These are phyloP conservation scores for Andrena fulva DNA, from an alignment of 2,888 invertebrate genomes.

Conservation along the genomic window DNA sequence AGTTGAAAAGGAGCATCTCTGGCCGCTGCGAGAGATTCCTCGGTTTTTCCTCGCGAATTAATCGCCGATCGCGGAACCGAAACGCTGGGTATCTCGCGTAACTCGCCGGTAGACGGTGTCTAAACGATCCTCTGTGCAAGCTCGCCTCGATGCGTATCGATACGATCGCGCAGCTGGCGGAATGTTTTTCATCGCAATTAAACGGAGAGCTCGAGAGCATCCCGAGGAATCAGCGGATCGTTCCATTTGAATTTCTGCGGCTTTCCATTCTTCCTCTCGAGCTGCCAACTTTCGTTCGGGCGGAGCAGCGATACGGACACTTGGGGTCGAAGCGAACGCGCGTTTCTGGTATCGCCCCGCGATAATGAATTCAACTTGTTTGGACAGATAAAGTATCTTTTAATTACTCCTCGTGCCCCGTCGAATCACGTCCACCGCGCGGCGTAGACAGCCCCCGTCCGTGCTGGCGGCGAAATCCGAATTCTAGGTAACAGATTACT, in stretches of 20 bases:
- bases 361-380: constrained; percentile 73
- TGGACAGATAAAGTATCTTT: constrained; percentile 71
- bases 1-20: constrained; percentile 23
- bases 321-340: constrained; percentile 11
- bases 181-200: too few relatives aligned
- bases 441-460: constrained; percentile 14
- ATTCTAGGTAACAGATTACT: constrained; percentile 14
- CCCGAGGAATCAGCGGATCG: too few relatives aligned
- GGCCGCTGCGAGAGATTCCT: neutral
- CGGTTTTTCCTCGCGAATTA: neutral
- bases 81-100: neutral
- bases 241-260: constrained; percentile 8
- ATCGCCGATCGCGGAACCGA: neutral
- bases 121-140: neutral
- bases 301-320: constrained; percentile 9
- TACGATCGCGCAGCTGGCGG: constrained; percentile 4
- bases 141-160: constrained; percentile 5
- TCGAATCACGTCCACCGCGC: constrained; percentile 17
- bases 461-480: constrained; percentile 2
- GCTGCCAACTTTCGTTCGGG: too few relatives aligned
- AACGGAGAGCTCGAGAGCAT: too few relatives aligned
- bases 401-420: constrained; percentile 48
- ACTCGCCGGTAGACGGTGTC: neutral
- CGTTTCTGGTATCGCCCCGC: constrained; percentile 30
- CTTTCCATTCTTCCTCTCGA: constrained; percentile 16